Evolutionary conservation across 1,140 invertebrate genomes (phyloP).

Genomic region (Capitella teleta): DNA sequence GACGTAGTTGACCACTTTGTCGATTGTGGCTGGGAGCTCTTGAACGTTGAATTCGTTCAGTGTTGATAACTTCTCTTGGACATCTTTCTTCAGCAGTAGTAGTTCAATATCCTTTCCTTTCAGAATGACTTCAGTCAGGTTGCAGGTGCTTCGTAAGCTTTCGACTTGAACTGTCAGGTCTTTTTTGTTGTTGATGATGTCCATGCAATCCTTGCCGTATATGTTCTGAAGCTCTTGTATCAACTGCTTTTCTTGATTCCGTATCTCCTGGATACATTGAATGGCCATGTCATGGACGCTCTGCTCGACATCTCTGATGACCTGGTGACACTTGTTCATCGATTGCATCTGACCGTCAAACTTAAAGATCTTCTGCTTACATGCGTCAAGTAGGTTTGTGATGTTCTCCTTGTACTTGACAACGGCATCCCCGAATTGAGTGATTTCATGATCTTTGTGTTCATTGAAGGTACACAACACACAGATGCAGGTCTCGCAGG

Average conservation of each 20-base stretch:
- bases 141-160: slow-evolving; percentile 40
- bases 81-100: slow-evolving; percentile 41
- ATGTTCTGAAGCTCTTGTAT: slow-evolving; percentile 37
- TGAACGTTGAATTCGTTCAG: slow-evolving; percentile 31
- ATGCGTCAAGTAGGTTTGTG: slow-evolving; percentile 27
- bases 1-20: slow-evolving; percentile 32
- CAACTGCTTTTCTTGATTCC: slow-evolving; percentile 35
- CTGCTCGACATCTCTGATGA: slow-evolving; percentile 37
- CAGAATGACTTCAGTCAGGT: slow-evolving; percentile 38
- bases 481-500: slow-evolving; percentile 41
- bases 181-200: slow-evolving; percentile 30
- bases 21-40: slow-evolving; percentile 29
- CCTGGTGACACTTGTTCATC: slow-evolving; percentile 28
- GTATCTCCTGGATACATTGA: slow-evolving; percentile 35
- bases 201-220: slow-evolving; percentile 38
- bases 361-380: slow-evolving; percentile 33
- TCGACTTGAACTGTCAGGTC: slow-evolving; percentile 38
- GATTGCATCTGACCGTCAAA: slow-evolving; percentile 32
- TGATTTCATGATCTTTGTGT: slow-evolving; percentile 43
- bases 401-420: slow-evolving; percentile 40
- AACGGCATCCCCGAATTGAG: slow-evolving; percentile 39
- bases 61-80: slow-evolving; percentile 39
- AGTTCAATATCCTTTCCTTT: slow-evolving; percentile 44
- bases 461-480: slow-evolving; percentile 44
- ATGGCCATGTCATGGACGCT: slow-evolving; percentile 35